Evolutionary conservation across 2,888 invertebrate genomes (phyloP).

Genomic region (Aphidoletes aphidimyza): DNA sequence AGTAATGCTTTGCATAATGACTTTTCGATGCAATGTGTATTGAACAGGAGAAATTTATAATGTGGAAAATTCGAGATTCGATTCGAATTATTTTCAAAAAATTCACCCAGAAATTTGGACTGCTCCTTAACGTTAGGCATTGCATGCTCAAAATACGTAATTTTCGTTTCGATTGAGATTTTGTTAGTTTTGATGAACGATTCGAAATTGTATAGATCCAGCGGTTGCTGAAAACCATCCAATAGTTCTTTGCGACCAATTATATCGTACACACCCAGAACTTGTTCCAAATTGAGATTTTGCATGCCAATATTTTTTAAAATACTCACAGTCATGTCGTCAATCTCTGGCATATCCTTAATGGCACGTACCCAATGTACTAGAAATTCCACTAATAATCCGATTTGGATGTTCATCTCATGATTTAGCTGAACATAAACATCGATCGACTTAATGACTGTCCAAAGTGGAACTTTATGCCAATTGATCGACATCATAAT

Average conservation of each 20-base stretch:
- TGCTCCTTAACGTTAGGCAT: not conserved
- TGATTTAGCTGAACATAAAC: not conserved
- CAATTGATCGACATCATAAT: not conserved
- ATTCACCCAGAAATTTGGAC: not conserved
- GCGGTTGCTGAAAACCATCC: not conserved
- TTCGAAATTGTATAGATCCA: not conserved
- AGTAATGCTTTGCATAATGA: not conserved
- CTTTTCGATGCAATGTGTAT: not conserved
- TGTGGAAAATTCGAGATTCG: not conserved
- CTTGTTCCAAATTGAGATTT: conserved; percentile 1
- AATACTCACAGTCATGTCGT: not conserved
- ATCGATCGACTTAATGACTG: conserved; percentile 17
- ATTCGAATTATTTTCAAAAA: not conserved
- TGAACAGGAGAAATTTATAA: conserved; percentile 5
- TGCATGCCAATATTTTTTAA: conserved; percentile 41
- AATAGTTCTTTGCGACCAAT: not conserved
- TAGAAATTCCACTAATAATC: not conserved
- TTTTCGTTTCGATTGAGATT: not conserved
- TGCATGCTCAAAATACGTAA: not conserved
- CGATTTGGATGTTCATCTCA: not conserved
- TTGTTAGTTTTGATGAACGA: not conserved
- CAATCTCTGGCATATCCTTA: not conserved
- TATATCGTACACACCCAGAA: not conserved
- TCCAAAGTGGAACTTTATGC: conserved; percentile 1
- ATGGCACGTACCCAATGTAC: not conserved